phyloP scores from a whole-genome alignment of 2,888 invertebrate species.

The Masnerella sp. region DNA sequence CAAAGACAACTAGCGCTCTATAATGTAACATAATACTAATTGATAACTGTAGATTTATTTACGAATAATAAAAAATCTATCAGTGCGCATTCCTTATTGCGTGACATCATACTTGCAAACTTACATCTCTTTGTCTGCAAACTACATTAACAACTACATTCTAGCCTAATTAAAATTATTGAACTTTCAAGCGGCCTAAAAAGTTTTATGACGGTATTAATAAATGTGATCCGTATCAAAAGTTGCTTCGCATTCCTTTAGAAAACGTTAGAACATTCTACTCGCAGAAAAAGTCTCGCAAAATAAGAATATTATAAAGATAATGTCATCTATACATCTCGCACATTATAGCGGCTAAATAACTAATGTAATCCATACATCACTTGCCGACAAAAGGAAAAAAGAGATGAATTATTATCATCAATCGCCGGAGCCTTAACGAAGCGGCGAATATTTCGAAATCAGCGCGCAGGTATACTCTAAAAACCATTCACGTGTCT shows the following conservation, averaged over 20 bases:
- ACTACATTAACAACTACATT: background rate
- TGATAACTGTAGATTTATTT: too few species aligned
- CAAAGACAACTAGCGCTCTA: too few species aligned
- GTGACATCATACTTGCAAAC: background rate
- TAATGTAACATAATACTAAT: too few species aligned
- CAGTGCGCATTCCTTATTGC: too few species aligned
- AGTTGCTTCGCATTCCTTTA: background rate
- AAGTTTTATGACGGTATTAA: conserved; percentile 1
- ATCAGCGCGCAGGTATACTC: conserved; percentile 22
- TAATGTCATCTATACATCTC: conserved; percentile 12
- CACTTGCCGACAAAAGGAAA: conserved; percentile 7
- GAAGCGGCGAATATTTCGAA: conserved; percentile 37
- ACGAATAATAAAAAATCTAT: too few species aligned
- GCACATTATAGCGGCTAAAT: conserved; percentile 23
- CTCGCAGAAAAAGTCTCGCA: background rate
- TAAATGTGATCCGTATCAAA: conserved; percentile 9
- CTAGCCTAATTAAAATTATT: conserved; percentile 3
- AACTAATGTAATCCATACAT: conserved; percentile 36
- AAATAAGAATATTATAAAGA: background rate
- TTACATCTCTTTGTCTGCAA: background rate
- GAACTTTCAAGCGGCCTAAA: background rate
- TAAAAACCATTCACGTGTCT: too few species aligned
- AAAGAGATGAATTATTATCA: conserved; percentile 32
- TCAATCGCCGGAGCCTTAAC: conserved; percentile 37
- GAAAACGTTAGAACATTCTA: background rate